phyloP scores from a whole-genome alignment of 2,888 invertebrate species.

The Hirtodrosophila cameraria region DNA sequence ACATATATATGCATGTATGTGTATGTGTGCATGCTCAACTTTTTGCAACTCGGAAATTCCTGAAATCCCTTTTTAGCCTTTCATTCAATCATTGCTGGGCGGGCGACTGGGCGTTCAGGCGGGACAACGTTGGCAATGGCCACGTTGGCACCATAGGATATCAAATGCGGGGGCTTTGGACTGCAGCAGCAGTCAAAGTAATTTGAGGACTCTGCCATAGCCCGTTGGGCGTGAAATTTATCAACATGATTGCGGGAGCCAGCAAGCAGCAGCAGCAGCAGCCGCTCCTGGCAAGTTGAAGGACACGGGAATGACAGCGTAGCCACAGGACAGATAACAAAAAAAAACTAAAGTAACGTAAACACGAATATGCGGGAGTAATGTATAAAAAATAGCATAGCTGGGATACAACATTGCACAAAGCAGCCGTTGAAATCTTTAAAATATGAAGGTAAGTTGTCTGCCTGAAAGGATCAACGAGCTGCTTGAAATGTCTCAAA shows the following conservation, averaged over 20 bases:
- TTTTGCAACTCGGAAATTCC: constrained; percentile 61
- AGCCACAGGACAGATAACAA: constrained; percentile 11
- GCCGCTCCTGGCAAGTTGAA: constrained; percentile 59
- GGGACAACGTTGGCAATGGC: constrained; percentile 14
- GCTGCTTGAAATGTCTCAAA: neutral
- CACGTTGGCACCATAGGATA: constrained; percentile 19
- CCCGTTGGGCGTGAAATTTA: constrained; percentile 66
- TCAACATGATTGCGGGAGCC: constrained; percentile 48
- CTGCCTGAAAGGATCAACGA: neutral
- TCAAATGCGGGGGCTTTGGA: constrained; percentile 43
- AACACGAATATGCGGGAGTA: constrained; percentile 7
- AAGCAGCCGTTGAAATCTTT: neutral
- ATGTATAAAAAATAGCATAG: neutral
- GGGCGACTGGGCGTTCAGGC: constrained; percentile 4
- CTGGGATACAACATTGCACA: neutral
- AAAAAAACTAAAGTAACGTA: constrained; percentile 1
- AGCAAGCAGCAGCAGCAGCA: neutral
- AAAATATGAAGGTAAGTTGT: no score
- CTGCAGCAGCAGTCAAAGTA: constrained; percentile 68
- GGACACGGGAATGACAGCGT: constrained; percentile 73
- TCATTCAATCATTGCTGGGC: constrained; percentile 71
- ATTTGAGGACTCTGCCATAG: constrained; percentile 57
- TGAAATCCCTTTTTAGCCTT: constrained; percentile 71
- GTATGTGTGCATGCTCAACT: constrained; percentile 13
- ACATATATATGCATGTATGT: constrained; percentile 4